Percentiles rank a stretch among this genome's conserved stretches.
Evolutionary conservation across 2,797 vertebrate genomes (phyloP).

Genomic region (Saxicola maurus): DNA sequence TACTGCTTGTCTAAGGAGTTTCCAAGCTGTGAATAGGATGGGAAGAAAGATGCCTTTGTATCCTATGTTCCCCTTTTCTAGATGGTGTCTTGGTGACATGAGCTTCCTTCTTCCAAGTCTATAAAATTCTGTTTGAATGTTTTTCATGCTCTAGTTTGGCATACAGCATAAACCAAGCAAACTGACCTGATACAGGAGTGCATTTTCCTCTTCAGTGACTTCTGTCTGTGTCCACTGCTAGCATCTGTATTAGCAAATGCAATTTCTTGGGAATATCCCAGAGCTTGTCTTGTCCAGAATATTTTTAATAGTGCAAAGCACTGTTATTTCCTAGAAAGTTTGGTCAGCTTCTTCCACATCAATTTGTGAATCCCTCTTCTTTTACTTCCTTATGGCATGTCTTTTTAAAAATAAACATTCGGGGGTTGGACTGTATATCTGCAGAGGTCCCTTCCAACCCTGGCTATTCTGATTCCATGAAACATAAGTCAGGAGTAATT

Average conservation of each 20-base stretch:
- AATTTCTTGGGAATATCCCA: not conserved
- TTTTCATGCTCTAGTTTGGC: conserved; percentile 8
- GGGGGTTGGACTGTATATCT: not conserved
- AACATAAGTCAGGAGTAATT: not conserved
- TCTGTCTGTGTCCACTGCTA: not conserved
- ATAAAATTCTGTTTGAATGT: conserved; percentile 17
- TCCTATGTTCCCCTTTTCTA: not conserved
- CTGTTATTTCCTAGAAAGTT: conserved; percentile 26
- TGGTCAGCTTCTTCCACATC: not conserved
- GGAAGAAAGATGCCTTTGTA: conserved; percentile 14
- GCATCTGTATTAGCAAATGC: conserved; percentile 8
- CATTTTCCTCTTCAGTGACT: conserved; percentile 3
- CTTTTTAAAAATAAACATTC: conserved; percentile 15
- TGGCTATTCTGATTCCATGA: not conserved
- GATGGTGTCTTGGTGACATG: conserved; percentile 29
- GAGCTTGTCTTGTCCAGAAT: not conserved
- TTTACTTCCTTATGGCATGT: not conserved
- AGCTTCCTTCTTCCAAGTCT: conserved; percentile 11
- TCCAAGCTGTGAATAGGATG: conserved; percentile 13
- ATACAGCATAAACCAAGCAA: not conserved
- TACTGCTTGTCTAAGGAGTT: conserved; percentile 15
- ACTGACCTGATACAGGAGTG: not conserved
- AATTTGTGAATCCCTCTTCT: not conserved
- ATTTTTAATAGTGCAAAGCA: not conserved
- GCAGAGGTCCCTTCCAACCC: not conserved